These are phyloP conservation scores for Esperia sulphurella DNA, from an alignment of 2,888 invertebrate species.

Conservation along the genomic window DNA sequence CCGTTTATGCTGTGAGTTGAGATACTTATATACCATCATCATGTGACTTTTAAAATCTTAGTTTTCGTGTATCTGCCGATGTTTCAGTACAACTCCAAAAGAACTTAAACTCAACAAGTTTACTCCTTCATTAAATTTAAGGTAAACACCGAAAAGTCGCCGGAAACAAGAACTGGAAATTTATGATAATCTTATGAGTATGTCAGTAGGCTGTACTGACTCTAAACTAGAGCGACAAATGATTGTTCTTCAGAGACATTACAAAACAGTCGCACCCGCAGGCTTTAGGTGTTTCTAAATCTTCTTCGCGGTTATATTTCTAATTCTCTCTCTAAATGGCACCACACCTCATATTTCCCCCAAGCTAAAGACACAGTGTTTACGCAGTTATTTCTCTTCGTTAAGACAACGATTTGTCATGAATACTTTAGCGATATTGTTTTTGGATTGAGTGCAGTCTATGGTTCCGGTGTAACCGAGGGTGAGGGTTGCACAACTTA, in stretches of 20 bases:
- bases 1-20: too few species aligned
- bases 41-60: too few species aligned
- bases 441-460: constrained; percentile 70
- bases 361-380: constrained; percentile 65
- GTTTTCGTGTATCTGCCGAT: too few species aligned
- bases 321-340: constrained; percentile 27
- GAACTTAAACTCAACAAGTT: too few species aligned
- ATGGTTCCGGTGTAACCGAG: constrained; percentile 25
- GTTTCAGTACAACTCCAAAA: too few species aligned
- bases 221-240: neutral
- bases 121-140: too few species aligned
- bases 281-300: neutral
- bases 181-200: neutral
- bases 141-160: neutral
- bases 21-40: too few species aligned
- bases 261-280: neutral
- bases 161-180: neutral
- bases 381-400: constrained; percentile 76
- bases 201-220: neutral
- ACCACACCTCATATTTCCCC: constrained; percentile 35
- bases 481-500: constrained; percentile 31
- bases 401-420: constrained; percentile 74
- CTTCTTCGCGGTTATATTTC: neutral
- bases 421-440: constrained; percentile 78
- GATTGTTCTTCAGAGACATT: too few species aligned